Evolutionary conservation across 2,888 invertebrate genomes (phyloP), one percentile per base, ranked within the genome.

Genomic region (Stenodera caucasica): DNA sequence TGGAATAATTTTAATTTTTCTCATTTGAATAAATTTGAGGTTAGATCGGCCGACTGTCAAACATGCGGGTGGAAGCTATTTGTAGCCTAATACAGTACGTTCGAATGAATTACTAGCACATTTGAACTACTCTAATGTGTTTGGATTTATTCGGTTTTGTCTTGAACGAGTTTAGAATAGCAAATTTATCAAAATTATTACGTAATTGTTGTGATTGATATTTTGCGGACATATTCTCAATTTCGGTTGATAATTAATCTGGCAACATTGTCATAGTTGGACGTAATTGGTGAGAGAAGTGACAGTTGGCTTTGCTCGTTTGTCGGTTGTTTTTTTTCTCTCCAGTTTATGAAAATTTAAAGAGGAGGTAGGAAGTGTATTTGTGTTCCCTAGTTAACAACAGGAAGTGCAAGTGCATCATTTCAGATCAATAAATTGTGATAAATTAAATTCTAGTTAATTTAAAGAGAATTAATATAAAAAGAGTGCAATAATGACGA

Each of bases 401-500:
- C 26, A 30, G 15, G 35, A 55, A 56, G 58, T 58, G 62, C 35
- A 53, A 62, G 58, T 55, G 58, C 33, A 52, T n/a, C 18, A 23
- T 65, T 68, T 68, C 56, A 45, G 33, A 51, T 58, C 21, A 14
- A 52, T 56, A 49, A 18, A 49, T 59, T 60, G 52, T 57, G 57
- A 51, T 45, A 45, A 37, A 8, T 33, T n/a, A 2, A 0, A 23
- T 9, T 11, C 15, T 33, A 37, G 23, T 49, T 33, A 29, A 54
- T 60, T 60, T 49, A 40, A 60, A 57, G 63, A 33, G 21, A 50
- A 30, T 18, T 15, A 11, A 18, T 32, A 55, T 30, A 52, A 58
- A 58, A 49, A 61, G 35, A 12, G 64, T 63, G 64, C 63, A 62
- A 64, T 54, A 52, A 65, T 59, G 67, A 57, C 60, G 45, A 57